These are phyloP conservation scores for Labrus mixtus DNA, from an alignment of 2,113 vertebrate species.

Conservation along the genomic window DNA sequence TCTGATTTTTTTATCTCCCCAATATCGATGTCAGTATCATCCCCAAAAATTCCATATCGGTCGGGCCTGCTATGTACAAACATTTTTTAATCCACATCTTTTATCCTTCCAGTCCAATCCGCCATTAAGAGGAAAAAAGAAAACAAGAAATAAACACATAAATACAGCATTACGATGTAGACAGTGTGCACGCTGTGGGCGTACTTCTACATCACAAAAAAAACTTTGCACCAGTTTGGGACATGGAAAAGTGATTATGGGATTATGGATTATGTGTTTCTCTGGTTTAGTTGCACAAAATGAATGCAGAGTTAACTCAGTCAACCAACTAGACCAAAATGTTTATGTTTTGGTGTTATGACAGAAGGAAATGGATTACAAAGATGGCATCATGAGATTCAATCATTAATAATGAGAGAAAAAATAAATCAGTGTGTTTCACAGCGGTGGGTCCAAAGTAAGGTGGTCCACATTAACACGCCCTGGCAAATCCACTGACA, in stretches of 20 bases:
- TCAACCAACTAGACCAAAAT: background rate
- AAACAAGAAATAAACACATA: background rate
- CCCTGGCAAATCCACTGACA: slow-evolving; percentile 9
- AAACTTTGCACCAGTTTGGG: background rate
- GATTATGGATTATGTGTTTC: background rate
- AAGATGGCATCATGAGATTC: background rate
- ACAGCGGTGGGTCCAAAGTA: background rate
- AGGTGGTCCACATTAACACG: background rate
- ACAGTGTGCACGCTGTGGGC: background rate
- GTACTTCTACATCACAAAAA: slow-evolving; percentile 4
- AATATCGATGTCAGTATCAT: too few relatives aligned
- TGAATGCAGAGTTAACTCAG: background rate
- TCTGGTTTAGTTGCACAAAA: background rate
- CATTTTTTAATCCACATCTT: too few relatives aligned
- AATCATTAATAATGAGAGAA: slow-evolving; percentile 17
- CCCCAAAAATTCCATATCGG: too few relatives aligned
- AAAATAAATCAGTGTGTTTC: background rate
- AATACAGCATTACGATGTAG: background rate
- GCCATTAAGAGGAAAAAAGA: background rate
- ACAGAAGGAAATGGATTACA: slow-evolving; percentile 9
- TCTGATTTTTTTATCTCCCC: too few relatives aligned
- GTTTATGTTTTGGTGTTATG: background rate
- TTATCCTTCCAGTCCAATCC: background rate
- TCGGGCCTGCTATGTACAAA: too few relatives aligned
- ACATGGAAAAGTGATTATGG: background rate